These are phyloP conservation scores for Apolygus lucorum DNA, from an alignment of 1,140 invertebrate species.

Conservation along the genomic window DNA sequence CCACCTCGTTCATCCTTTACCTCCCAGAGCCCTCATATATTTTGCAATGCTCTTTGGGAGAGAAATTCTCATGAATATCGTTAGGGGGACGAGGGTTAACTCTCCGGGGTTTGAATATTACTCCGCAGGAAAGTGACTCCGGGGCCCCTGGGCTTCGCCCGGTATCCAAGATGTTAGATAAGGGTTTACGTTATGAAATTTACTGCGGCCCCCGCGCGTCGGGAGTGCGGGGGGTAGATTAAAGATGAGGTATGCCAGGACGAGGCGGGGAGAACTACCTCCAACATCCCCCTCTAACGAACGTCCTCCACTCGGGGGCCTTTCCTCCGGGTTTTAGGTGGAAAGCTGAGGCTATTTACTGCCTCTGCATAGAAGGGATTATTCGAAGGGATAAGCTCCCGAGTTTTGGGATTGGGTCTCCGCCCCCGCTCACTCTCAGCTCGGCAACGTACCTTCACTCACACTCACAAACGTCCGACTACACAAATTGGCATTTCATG, in stretches of 20 bases:
- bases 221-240: background rate
- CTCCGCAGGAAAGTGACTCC: too few species aligned
- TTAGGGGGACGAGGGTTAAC: too few species aligned
- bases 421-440: background rate
- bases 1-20: too few species aligned
- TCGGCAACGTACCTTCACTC: background rate
- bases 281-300: background rate
- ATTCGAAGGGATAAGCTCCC: conserved; percentile 11
- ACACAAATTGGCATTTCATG: conserved; percentile 21
- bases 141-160: too few species aligned
- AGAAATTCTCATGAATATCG: too few species aligned
- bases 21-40: too few species aligned
- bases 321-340: conserved; percentile 7
- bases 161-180: background rate
- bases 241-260: background rate
- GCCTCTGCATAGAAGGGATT: conserved; percentile 12
- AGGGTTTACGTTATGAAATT: background rate
- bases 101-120: too few species aligned
- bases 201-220: background rate
- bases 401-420: conserved; percentile 15
- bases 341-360: conserved; percentile 12
- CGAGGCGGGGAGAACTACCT: background rate
- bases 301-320: background rate
- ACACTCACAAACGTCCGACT: background rate
- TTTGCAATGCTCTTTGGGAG: too few species aligned